Conservation (phyloP, 1,140 invertebrate genomes). For the Goniozus legneri region DNA sequence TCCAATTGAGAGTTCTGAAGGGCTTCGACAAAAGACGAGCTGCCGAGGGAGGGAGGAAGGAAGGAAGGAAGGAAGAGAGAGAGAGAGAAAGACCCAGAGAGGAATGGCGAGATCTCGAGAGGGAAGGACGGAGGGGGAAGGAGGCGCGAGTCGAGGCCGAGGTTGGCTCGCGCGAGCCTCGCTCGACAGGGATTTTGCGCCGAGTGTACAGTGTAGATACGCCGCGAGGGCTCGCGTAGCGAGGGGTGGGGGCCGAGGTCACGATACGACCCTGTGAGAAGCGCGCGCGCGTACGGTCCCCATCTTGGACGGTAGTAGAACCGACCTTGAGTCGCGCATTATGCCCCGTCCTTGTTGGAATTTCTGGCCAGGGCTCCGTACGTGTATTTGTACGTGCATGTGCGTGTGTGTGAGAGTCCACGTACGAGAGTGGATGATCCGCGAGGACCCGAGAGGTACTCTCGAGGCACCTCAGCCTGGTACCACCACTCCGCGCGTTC, state of each 20-base stretch:
- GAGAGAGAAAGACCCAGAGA: conserved; percentile 1
- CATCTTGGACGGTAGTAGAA: conserved; percentile 47
- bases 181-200: too few relatives aligned
- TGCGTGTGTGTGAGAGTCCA: conserved; percentile 38
- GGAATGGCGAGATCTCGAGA: conserved; percentile 11
- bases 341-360: conserved; percentile 52
- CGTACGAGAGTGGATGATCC: conserved; percentile 18
- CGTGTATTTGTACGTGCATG: too few relatives aligned
- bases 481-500: background rate
- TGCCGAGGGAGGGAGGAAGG: conserved; percentile 11
- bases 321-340: conserved; percentile 55
- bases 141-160: conserved; percentile 2
- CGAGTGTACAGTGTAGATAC: too few relatives aligned
- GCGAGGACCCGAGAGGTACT: background rate
- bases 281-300: too few relatives aligned
- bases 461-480: background rate
- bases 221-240: too few relatives aligned
- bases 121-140: conserved; percentile 5
- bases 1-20: too few relatives aligned
- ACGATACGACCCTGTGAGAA: conserved; percentile 42
- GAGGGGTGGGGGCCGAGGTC: conserved; percentile 26
- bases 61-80: conserved; percentile 4
- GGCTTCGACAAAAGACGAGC: conserved; percentile 7
- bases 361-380: conserved; percentile 43
- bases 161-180: too few relatives aligned